Evolutionary conservation across 2,888 invertebrate genomes (phyloP).

Genomic region (Euclidia mi): DNA sequence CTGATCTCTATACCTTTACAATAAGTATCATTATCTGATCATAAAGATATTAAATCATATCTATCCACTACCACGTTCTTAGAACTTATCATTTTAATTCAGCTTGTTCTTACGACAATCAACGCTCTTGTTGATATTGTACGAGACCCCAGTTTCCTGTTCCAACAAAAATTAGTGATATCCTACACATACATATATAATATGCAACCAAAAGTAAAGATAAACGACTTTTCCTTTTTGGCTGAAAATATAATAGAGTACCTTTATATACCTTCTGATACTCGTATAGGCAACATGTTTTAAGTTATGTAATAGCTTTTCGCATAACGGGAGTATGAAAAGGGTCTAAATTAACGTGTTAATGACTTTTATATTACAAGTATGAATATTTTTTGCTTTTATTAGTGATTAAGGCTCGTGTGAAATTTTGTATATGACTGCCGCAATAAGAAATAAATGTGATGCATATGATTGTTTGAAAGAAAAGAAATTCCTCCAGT

Average conservation of each 20-base stretch:
- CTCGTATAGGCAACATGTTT: not conserved
- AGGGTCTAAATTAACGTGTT: not conserved
- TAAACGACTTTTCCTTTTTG: constrained; percentile 11
- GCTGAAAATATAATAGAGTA: constrained; percentile 6
- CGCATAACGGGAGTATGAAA: not conserved
- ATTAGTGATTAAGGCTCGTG: too few relatives aligned
- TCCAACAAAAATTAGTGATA: constrained; percentile 6
- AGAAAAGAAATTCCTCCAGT: too few relatives aligned
- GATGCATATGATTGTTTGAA: too few relatives aligned
- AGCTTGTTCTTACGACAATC: constrained; percentile 4
- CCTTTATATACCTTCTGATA: not conserved
- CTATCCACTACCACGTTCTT: not conserved
- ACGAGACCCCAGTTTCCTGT: constrained; percentile 10
- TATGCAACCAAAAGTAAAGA: constrained; percentile 11
- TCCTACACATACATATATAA: constrained; percentile 4
- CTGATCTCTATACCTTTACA: too few relatives aligned
- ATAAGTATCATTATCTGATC: too few relatives aligned
- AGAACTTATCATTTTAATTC: constrained; percentile 2
- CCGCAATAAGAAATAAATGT: too few relatives aligned
- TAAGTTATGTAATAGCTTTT: not conserved
- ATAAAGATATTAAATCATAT: not conserved
- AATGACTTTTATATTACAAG: too few relatives aligned
- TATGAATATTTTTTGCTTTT: too few relatives aligned
- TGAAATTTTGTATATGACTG: too few relatives aligned
- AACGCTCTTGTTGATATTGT: constrained; percentile 10